Percentiles rank a stretch among this genome's conserved stretches.
phyloP scores from a whole-genome alignment of 1,140 invertebrate genomes.

The Hestina assimilis region DNA sequence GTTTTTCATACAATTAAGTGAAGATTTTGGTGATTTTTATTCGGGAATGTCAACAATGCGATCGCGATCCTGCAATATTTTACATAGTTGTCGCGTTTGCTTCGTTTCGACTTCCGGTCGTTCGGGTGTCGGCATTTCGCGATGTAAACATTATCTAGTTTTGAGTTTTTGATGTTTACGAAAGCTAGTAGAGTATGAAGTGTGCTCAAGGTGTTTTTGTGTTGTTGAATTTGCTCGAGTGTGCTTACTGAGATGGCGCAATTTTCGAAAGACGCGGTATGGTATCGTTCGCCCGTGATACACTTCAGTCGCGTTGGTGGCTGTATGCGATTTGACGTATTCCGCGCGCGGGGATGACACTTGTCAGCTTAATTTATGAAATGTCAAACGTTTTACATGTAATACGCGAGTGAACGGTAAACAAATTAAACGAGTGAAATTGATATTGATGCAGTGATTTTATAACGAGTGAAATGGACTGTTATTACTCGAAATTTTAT shows the following conservation, averaged over 20 bases:
- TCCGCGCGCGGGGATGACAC: conserved; percentile 74
- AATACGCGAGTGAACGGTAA: conserved; percentile 72
- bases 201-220: conserved; percentile 76
- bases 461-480: conserved; percentile 72
- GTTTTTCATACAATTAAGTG: conserved; percentile 79
- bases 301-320: conserved; percentile 76
- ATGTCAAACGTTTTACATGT: conserved; percentile 72
- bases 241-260: conserved; percentile 77
- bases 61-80: conserved; percentile 87
- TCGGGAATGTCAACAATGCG: conserved; percentile 85
- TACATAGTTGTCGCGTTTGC: conserved; percentile 88
- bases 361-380: conserved; percentile 76
- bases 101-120: conserved; percentile 80
- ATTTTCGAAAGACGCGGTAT: conserved; percentile 79
- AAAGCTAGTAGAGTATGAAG: conserved; percentile 66
- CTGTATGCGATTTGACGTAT: conserved; percentile 77
- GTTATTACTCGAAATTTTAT: conserved; percentile 78
- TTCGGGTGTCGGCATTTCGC: conserved; percentile 76
- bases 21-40: conserved; percentile 79
- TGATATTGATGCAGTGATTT: conserved; percentile 69
- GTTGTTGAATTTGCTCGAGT: conserved; percentile 74
- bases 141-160: conserved; percentile 78
- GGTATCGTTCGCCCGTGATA: conserved; percentile 74
- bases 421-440: conserved; percentile 70
- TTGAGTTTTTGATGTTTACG: conserved; percentile 64